phyloP scores from a whole-genome alignment of 2,113 vertebrate genomes.

The Oxyruncus cristatus region DNA sequence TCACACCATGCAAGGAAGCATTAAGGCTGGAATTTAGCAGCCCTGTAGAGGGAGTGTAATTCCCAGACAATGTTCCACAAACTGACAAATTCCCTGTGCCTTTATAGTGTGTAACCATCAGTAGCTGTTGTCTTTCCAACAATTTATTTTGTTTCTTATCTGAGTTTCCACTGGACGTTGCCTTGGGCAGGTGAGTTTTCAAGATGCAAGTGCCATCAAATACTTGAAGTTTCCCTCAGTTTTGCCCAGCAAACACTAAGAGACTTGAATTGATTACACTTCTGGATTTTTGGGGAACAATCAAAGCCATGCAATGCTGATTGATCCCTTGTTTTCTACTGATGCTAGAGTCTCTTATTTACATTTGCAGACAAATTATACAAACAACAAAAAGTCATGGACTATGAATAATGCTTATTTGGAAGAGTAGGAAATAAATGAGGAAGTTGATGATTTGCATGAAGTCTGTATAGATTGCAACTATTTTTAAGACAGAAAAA shows the following conservation, averaged over 20 bases:
- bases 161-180: background rate
- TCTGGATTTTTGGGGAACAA: background rate
- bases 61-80: background rate
- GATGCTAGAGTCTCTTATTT: background rate
- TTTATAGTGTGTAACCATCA: background rate
- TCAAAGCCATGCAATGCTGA: background rate
- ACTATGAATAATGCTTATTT: background rate
- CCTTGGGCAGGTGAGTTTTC: background rate
- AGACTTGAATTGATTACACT: background rate
- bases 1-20: background rate
- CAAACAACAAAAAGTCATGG: background rate
- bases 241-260: background rate
- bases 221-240: background rate
- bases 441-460: background rate
- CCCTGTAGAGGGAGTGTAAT: background rate
- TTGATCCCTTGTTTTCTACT: background rate
- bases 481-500: background rate
- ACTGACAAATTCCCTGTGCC: background rate
- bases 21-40: background rate
- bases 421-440: background rate
- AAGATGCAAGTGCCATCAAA: background rate
- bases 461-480: background rate
- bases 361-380: background rate
- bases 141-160: background rate
- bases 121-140: background rate